These are phyloP conservation scores for Tinea pellionella DNA, from an alignment of 2,888 invertebrate species.

Conservation along the genomic window DNA sequence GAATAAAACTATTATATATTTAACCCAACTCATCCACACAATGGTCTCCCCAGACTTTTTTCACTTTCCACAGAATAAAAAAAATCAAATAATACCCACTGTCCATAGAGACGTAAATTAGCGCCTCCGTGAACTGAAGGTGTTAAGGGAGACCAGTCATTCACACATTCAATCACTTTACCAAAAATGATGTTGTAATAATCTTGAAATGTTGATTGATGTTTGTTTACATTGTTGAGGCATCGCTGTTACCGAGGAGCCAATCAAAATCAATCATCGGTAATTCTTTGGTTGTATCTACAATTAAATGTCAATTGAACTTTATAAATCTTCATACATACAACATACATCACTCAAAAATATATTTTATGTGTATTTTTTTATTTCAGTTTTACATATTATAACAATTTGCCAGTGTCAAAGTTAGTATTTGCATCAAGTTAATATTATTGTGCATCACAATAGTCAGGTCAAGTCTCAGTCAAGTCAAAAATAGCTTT, in stretches of 20 bases:
- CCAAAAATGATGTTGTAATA: neutral
- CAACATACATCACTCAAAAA: too few species aligned
- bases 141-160: neutral
- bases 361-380: too few species aligned
- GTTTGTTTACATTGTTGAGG: conserved; percentile 17
- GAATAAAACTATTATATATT: neutral
- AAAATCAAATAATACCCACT: too few species aligned
- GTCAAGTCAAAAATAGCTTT: too few species aligned
- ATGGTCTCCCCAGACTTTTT: neutral
- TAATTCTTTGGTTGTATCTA: conserved; percentile 68
- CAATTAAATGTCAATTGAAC: conserved; percentile 39
- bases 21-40: neutral
- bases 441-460: too few species aligned
- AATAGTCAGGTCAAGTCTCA: too few species aligned
- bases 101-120: too few species aligned
- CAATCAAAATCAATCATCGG: conserved; percentile 71
- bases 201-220: conserved; percentile 1
- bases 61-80: too few species aligned
- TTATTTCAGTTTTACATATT: too few species aligned
- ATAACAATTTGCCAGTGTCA: too few species aligned
- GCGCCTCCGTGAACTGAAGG: too few species aligned
- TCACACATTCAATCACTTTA: neutral
- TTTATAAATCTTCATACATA: neutral
- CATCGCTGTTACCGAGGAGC: conserved; percentile 62
- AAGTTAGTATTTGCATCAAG: too few species aligned